Base-by-base conservation (phyloP, 2,113 vertebrate genomes). In the Emberiza fucata region DNA sequence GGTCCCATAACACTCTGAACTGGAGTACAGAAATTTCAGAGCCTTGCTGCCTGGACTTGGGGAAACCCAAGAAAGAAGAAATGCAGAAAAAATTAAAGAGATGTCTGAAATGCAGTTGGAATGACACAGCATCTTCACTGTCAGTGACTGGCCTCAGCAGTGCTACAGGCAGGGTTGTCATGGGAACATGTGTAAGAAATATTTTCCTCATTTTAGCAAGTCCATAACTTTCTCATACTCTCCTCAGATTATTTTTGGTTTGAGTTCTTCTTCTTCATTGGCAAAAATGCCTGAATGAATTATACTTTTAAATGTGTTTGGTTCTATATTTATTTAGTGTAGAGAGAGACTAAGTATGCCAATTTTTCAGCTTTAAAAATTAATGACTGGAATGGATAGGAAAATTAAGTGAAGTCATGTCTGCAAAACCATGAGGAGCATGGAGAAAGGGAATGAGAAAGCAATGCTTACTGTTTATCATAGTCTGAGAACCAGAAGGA, bases 111-210 rank as follows among this genome's bases (percentile, higher is more conserved):
- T 84, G 86, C 86, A 54, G 60, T 53, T 81, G 77, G 72, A 96
- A 81, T 97, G 94, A 96, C 90, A 94, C 77, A 96, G 93, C 90
- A 94, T 86, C 86, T 93, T 90, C 70, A 60, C 70, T 21, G 14
- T 78, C 56, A 45, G 20, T 78, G 80, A 69, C 76, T 90, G 72
- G 82, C 72, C 71, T 90, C 56, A 86, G 90, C 76, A 88, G 72
- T 60, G 56, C 88, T 86, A 78, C 72, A 86, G 61, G 80, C 80
- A 88, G 57, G 63, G 96, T 95, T 96, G 95, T 96, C 95, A 97
- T 96, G 92, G 95, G 90, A 97, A 96, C 92, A 70, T 4, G n/a
- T 12, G 25, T 57, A 77, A 76, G 63, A 65, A 95, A 50, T 68
- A 90, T 60, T 90, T 78, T 35, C 31, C 60, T 86, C 64, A 6